Base-by-base conservation (phyloP, 2,797 vertebrate genomes). In the Sarcoramphus papa region DNA sequence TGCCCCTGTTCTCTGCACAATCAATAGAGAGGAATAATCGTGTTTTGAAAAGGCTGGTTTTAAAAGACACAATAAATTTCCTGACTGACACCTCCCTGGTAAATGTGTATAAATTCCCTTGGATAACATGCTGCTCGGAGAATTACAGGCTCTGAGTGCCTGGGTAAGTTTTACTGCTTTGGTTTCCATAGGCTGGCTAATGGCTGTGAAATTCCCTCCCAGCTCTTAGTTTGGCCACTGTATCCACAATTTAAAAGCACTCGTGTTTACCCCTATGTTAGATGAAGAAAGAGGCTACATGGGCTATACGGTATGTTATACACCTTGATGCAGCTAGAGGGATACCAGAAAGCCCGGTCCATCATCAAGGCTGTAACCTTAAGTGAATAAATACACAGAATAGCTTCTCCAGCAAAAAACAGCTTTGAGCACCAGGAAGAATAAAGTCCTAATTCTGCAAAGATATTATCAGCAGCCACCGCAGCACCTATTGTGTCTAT, bases 401-500 rank as follows among this genome's bases (percentile, higher is more conserved):
- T 20, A 90, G 3, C 40, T 83, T 83, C 64, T 88, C 37, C 53
- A 68, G 60, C 0, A 50, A 54, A 88, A 65, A 25, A 0, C 10
- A 72, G 43, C 85, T 85, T 78, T 77, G 35, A 88, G 57, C 30
- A 84, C 4, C 57, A 60, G 57, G 31, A 92, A 88, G 7, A 88
- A 86, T 73, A 28, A 88, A 74, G 76, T 51, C 47, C 62, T 86
- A 84, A 59, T 90, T 94, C 85, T 84, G 76, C 73, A 63, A 90
- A 90, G 87, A 93, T 78, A 47, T 20, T 65, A 93, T 41, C 93
- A 90, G 76, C 73, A 88, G 89, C 73, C 69, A 48, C 43, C 72
- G 64, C 85, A 95, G 82, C 65, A 93, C 21, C 81, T 78, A 72
- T 90, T 93, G 86, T 97, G 90, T 91, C 68, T 90, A 94, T 95